A percentile compares a stretch with the other conserved stretches of the same genome.
Evolutionary conservation across 2,113 vertebrate genomes (phyloP).

Genomic region (Melanocharis versteri): DNA sequence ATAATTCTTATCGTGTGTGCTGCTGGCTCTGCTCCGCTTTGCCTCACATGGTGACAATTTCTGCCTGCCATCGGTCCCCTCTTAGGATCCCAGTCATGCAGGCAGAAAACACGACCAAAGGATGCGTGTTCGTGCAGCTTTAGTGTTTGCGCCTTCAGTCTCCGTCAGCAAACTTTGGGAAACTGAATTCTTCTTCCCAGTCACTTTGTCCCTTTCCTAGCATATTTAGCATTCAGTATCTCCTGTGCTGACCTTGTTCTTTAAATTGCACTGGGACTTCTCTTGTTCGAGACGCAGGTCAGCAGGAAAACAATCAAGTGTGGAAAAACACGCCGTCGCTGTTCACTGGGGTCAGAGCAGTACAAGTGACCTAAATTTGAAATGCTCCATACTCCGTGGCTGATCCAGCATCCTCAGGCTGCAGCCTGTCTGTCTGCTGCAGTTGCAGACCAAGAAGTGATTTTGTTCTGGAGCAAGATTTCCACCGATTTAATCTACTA

Average conservation of each 20-base stretch:
- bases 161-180: not conserved
- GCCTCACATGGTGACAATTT: not conserved
- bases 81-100: not conserved
- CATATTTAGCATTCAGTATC: not conserved
- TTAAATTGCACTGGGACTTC: not conserved
- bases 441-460: not conserved
- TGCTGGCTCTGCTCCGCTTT: not conserved
- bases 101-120: fast-evolving
- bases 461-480: not conserved
- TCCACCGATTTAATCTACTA: not conserved
- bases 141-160: fast-evolving
- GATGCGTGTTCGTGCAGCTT: fast-evolving
- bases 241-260: not conserved
- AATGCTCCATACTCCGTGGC: fast-evolving
- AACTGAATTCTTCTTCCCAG: not conserved
- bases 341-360: not conserved
- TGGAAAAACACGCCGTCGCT: fast-evolving
- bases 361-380: not conserved
- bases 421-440: not conserved
- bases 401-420: not conserved
- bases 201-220: not conserved
- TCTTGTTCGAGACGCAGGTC: fast-evolving
- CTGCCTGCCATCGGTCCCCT: not conserved
- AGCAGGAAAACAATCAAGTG: not conserved
- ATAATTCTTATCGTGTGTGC: not conserved